A percentile compares a stretch with the other conserved stretches of the same genome.
Conservation (phyloP, 2,797 vertebrate species). For the Enteromius paludinosus region DNA sequence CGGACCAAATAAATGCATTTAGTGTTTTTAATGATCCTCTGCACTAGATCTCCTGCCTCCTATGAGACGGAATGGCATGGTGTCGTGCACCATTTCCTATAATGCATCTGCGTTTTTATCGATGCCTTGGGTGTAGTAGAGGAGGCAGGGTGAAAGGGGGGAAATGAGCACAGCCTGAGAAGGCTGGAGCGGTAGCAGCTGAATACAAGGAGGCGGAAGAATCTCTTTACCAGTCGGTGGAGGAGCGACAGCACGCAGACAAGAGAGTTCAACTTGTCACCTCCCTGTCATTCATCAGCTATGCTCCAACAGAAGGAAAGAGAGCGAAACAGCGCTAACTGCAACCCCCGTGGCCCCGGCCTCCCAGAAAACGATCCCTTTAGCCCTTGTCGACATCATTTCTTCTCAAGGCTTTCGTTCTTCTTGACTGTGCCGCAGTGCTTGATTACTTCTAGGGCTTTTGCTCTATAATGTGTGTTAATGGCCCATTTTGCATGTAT, state of each 20-base stretch:
- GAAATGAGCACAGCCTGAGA: slow-evolving; percentile 29
- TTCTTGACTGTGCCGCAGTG: slow-evolving; percentile 24
- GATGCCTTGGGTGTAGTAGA: slow-evolving; percentile 18
- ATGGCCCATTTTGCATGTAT: slow-evolving; percentile 53
- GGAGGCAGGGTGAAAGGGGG: slow-evolving; percentile 28
- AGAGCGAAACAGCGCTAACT: not conserved
- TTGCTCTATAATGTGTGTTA: slow-evolving; percentile 51
- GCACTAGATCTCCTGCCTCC: slow-evolving; percentile 1
- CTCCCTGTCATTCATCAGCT: slow-evolving; percentile 40
- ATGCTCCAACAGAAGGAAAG: slow-evolving; percentile 7
- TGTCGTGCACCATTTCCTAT: slow-evolving; percentile 4
- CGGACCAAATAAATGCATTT: slow-evolving; percentile 6
- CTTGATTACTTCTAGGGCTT: slow-evolving; percentile 44
- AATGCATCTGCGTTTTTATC: slow-evolving; percentile 16
- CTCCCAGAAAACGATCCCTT: slow-evolving; percentile 18
- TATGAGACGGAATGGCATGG: slow-evolving; percentile 8
- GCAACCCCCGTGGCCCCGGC: slow-evolving; percentile 11
- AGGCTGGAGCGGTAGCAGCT: slow-evolving; percentile 20
- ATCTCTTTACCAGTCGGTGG: slow-evolving; percentile 35
- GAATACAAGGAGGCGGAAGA: slow-evolving; percentile 33
- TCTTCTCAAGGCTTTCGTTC: slow-evolving; percentile 25
- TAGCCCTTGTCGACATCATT: slow-evolving; percentile 37
- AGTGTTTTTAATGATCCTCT: not conserved
- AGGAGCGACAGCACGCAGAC: slow-evolving; percentile 22
- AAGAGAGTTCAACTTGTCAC: slow-evolving; percentile 42